A percentile compares a stretch with the other conserved stretches of the same genome.
Evolutionary conservation across 2,888 invertebrate species (phyloP).

Genomic region (Prosapia bicincta): DNA sequence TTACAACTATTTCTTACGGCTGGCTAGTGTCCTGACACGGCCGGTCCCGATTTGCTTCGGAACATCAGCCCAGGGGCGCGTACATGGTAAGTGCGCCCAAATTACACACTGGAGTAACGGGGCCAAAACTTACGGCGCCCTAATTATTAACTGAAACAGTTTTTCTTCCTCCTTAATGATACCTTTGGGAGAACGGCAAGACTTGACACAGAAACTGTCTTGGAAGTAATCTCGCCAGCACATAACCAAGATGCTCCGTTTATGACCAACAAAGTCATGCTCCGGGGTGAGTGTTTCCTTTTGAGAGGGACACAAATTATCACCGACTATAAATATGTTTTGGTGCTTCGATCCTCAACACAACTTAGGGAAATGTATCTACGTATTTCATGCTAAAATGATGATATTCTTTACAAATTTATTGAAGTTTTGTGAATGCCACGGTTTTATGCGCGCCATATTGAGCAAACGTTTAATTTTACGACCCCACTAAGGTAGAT

Average conservation of each 20-base stretch:
- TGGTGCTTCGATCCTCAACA: too few relatives aligned
- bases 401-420: neutral
- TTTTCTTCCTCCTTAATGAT: too few relatives aligned
- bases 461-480: neutral
- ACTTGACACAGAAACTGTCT: neutral
- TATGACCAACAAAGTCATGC: too few relatives aligned
- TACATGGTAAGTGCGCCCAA: neutral
- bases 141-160: neutral
- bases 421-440: neutral
- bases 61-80: neutral
- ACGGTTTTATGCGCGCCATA: neutral
- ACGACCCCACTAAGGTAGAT: neutral
- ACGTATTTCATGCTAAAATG: neutral
- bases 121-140: neutral
- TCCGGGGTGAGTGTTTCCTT: too few relatives aligned
- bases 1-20: neutral
- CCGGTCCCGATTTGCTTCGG: neutral
- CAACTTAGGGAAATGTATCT: neutral
- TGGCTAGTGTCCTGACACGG: neutral
- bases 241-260: too few relatives aligned
- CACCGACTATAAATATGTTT: too few relatives aligned
- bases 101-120: neutral
- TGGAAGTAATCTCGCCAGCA: too few relatives aligned
- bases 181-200: neutral
- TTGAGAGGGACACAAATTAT: too few relatives aligned